Evolutionary conservation across 2,888 invertebrate genomes (phyloP).

Genomic region (Notocelia uddmanniana): DNA sequence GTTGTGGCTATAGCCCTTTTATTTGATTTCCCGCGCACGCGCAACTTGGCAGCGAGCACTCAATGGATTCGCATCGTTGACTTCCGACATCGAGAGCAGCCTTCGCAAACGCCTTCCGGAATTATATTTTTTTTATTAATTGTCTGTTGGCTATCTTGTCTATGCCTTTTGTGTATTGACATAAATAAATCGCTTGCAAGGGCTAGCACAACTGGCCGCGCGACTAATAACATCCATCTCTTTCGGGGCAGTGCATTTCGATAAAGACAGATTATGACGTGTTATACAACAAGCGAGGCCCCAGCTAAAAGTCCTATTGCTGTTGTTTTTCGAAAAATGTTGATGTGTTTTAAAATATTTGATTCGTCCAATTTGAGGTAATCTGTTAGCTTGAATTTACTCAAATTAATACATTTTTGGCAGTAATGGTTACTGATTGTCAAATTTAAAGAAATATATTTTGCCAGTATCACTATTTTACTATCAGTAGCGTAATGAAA

Average conservation of each 20-base stretch:
- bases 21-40: conserved; percentile 32
- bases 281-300: not conserved
- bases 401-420: not conserved
- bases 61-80: conserved; percentile 56
- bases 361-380: not conserved
- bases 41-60: conserved; percentile 45
- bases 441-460: not conserved
- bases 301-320: not conserved
- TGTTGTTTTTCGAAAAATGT: not conserved
- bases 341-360: not conserved
- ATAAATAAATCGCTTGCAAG: conserved; percentile 14
- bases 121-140: conserved; percentile 52
- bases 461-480: not conserved
- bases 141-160: conserved; percentile 28
- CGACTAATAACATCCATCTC: not conserved
- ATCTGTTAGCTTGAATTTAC: not conserved
- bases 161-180: conserved; percentile 35
- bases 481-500: not conserved
- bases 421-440: not conserved
- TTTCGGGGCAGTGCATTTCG: not conserved
- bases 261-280: not conserved
- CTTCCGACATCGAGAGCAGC: conserved; percentile 59
- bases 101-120: conserved; percentile 59
- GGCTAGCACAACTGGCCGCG: not conserved
- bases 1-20: too few species aligned